A percentile compares a stretch with the other conserved stretches of the same genome.
These are phyloP conservation scores for Deilephila porcellus DNA, from an alignment of 2,888 invertebrate species.

Conservation along the genomic window DNA sequence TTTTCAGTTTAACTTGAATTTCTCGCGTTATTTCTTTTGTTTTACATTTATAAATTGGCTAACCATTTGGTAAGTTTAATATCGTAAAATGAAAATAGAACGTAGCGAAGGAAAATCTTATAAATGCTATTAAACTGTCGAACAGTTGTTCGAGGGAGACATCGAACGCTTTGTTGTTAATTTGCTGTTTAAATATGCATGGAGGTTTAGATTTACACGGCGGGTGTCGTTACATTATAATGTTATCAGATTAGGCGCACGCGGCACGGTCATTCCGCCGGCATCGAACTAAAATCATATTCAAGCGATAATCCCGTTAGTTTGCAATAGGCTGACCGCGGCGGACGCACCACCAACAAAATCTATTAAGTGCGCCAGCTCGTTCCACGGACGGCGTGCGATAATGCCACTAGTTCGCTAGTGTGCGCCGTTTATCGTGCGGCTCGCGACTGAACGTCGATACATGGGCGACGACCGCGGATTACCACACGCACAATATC, in stretches of 20 bases:
- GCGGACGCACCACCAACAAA: constrained; percentile 72
- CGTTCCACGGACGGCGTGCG: constrained; percentile 68
- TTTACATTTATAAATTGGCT: not conserved
- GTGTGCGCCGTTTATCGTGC: constrained; percentile 60
- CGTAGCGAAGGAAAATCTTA: not conserved
- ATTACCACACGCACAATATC: constrained; percentile 85
- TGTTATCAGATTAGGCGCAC: constrained; percentile 50
- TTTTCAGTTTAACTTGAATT: constrained; percentile 10
- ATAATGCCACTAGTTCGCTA: constrained; percentile 65
- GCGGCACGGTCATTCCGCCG: constrained; percentile 42
- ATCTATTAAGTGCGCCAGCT: constrained; percentile 82
- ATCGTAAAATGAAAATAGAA: not conserved
- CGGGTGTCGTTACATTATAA: constrained; percentile 33
- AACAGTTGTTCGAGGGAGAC: not conserved
- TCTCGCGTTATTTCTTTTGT: not conserved
- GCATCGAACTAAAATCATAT: constrained; percentile 69
- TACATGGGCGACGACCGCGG: constrained; percentile 71
- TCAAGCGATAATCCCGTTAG: constrained; percentile 78
- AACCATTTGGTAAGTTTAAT: not conserved
- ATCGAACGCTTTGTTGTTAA: not conserved
- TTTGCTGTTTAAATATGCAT: constrained; percentile 38
- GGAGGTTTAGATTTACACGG: constrained; percentile 43
- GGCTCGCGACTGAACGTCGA: constrained; percentile 69
- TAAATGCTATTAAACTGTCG: constrained; percentile 4
- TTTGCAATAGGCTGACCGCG: constrained; percentile 74